Evolutionary conservation across 2,888 invertebrate genomes (phyloP), one percentile per base, ranked within the genome.

Genomic region (Cheilosia vulpina): DNA sequence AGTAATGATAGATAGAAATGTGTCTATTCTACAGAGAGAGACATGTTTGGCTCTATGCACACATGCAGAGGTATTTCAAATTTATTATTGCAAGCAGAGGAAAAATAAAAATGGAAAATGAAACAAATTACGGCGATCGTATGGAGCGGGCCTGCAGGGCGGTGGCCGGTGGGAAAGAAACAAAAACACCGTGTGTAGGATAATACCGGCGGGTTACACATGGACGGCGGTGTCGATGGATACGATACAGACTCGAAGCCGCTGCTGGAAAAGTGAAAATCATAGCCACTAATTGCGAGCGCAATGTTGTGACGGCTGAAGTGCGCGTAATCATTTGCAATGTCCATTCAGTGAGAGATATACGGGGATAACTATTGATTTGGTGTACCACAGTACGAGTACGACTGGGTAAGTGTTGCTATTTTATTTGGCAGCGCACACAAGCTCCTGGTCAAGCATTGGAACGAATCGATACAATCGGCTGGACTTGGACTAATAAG

Each of bases 231-330:
- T 50, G 41, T 41, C 50, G 27, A 72, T 45, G 15, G 55, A 50
- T 15, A 53, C 27, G 34, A 50, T 24, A 38, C 38, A 34, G n/a
- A 24, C 38, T 38, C 13, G 38, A 38, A 13, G 38, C 13, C 2
- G 34, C 31, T 47, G 60, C 45, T 66, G 31, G 45, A 78, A 77
- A 77, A 78, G 77, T 73, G 83, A 83, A 83, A 83, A 78, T 63
- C 77, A 68, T 68, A 83, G 72, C 24, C 47, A 43, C 53, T 77
- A 72, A 82, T 82, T 82, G 76, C 65, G 65, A 69, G 52, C 55
- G 57, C 41, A 57, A 50, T 83, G 38, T 83, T 83, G 73, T 62
- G 83, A 78, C 78, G 68, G 58, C 72, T 82, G 62, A 47, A 72
- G 19, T 62, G 81, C 63, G 45, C 57, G 71, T 77, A 77, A 77